phyloP scores from a whole-genome alignment of 53 echinoderm and acorn worm genomes.

The Stichopus horrens region DNA sequence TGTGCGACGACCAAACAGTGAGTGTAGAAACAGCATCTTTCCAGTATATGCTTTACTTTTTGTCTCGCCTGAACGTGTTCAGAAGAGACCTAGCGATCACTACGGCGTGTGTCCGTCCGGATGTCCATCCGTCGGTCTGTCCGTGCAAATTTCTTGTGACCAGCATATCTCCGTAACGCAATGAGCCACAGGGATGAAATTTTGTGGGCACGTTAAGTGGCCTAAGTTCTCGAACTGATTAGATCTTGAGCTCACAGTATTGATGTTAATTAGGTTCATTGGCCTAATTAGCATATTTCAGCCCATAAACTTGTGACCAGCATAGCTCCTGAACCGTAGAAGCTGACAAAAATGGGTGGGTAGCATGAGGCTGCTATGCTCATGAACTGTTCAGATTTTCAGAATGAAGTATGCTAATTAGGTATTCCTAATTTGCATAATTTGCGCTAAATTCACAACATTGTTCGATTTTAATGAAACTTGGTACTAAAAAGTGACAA shows the following conservation, averaged over 20 bases:
- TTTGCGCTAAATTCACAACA: too few species aligned
- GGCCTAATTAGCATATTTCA: constrained; percentile 3
- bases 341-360: too few species aligned
- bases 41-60: constrained; percentile 7
- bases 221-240: constrained; percentile 7
- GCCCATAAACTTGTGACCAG: too few species aligned
- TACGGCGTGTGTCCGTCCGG: constrained; percentile 8
- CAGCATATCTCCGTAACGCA: constrained; percentile 7
- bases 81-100: constrained; percentile 7
- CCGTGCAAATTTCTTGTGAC: background rate
- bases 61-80: constrained; percentile 8
- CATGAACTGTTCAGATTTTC: too few species aligned
- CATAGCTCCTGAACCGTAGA: too few species aligned
- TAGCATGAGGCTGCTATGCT: too few species aligned
- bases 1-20: constrained; percentile 8
- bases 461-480: too few species aligned
- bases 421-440: too few species aligned
- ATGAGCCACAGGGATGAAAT: constrained; percentile 7
- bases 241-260: constrained; percentile 2
- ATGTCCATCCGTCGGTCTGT: background rate
- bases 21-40: constrained; percentile 7
- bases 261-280: constrained; percentile 2
- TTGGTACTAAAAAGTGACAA: too few species aligned
- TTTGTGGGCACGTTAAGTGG: constrained; percentile 7
- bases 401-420: too few species aligned